Percentiles rank a stretch among this genome's conserved stretches.
Evolutionary conservation across 1,140 invertebrate species (phyloP).

Genomic region (Bombus consobrinus): DNA sequence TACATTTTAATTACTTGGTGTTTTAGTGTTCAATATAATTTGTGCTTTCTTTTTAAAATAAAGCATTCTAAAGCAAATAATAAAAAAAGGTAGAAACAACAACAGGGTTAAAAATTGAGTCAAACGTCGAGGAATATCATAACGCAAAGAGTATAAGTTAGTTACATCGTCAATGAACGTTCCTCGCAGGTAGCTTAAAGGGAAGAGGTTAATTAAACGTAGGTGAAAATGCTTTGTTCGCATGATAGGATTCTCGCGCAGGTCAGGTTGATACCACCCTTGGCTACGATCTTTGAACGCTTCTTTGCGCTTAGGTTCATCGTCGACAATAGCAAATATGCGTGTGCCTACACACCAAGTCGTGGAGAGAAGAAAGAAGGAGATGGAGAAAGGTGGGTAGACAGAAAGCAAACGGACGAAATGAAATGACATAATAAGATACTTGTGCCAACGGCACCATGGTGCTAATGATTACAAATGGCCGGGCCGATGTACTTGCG

Average conservation of each 20-base stretch:
- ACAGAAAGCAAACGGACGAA: conserved; percentile 59
- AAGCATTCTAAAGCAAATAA: too few relatives aligned
- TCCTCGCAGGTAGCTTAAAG: not conserved
- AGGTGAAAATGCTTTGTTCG: not conserved
- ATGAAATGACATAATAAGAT: conserved; percentile 76
- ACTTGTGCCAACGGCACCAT: conserved; percentile 68
- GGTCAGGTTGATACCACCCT: conserved; percentile 26
- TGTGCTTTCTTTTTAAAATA: too few relatives aligned
- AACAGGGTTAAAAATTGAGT: not conserved
- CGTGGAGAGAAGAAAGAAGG: not conserved
- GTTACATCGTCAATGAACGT: too few relatives aligned
- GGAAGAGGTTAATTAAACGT: conserved; percentile 16
- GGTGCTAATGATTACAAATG: conserved; percentile 78
- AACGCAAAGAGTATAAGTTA: not conserved
- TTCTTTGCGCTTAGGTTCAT: conserved; percentile 41
- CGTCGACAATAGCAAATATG: conserved; percentile 30
- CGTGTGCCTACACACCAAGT: conserved; percentile 1
- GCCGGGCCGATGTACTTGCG: conserved; percentile 53
- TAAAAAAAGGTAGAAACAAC: not conserved
- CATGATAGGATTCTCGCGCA: not conserved
- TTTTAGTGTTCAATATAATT: too few relatives aligned
- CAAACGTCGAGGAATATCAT: not conserved
- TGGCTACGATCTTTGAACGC: not conserved
- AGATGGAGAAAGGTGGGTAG: not conserved
- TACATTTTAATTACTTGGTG: too few relatives aligned